Conservation (phyloP, 2,797 vertebrate genomes). For the Borostomias antarcticus region DNA sequence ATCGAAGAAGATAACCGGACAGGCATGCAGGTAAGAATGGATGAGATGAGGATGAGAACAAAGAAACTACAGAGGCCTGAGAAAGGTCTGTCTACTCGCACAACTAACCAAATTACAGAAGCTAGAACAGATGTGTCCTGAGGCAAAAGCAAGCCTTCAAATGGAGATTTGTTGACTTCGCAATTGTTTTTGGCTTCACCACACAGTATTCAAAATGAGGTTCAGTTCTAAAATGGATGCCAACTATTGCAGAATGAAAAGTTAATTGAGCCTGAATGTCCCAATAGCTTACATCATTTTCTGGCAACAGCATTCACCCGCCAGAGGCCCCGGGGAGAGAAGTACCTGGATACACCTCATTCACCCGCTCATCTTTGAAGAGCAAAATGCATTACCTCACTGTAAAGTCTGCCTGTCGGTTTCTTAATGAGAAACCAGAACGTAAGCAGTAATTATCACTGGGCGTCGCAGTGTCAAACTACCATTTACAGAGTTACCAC, state of each 20-base stretch:
- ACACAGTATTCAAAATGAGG: too few species aligned
- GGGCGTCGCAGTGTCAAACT: constrained; percentile 60
- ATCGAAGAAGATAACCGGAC: background rate
- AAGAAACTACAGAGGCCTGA: background rate
- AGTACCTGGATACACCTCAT: too few species aligned
- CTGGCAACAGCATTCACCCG: background rate
- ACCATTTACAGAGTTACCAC: constrained; percentile 62
- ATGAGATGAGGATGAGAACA: background rate
- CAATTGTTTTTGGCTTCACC: background rate
- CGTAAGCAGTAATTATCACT: constrained; percentile 75
- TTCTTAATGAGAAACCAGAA: constrained; percentile 67
- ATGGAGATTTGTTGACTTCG: background rate
- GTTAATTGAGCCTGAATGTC: background rate
- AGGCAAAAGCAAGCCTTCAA: too few species aligned
- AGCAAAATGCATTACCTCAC: constrained; percentile 39
- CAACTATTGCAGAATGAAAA: too few species aligned
- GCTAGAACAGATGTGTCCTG: too few species aligned
- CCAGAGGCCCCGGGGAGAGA: background rate
- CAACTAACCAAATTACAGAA: background rate
- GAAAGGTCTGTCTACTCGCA: background rate
- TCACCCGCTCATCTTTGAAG: too few species aligned
- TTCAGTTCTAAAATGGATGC: too few species aligned
- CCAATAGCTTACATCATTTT: background rate
- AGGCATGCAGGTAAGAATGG: background rate
- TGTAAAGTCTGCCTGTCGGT: constrained; percentile 58